These are phyloP conservation scores for Riparia riparia DNA, from an alignment of 2,113 vertebrate species.

Conservation along the genomic window DNA sequence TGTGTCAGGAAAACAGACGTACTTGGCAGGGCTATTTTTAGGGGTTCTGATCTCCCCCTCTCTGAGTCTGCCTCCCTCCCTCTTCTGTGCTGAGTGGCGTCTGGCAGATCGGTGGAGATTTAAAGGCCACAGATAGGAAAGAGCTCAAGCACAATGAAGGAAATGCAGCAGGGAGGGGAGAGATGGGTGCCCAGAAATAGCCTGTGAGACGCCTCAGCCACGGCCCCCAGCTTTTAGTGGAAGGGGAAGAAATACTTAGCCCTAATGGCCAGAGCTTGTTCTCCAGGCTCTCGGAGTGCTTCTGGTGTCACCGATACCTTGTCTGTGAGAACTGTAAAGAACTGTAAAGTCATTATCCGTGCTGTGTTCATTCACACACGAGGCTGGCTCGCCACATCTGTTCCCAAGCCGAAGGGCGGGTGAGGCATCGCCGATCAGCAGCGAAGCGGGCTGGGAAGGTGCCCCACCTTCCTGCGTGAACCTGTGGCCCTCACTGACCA, in stretches of 20 bases:
- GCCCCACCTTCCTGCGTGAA: not conserved
- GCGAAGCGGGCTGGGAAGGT: not conserved
- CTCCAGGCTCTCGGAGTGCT: not conserved
- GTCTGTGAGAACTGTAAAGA: not conserved
- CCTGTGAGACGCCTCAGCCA: not conserved
- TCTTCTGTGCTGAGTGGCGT: conserved; percentile 73
- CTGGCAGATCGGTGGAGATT: conserved; percentile 76
- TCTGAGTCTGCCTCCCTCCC: conserved; percentile 26
- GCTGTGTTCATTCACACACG: not conserved
- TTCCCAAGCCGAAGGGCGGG: not conserved
- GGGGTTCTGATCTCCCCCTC: conserved; percentile 64
- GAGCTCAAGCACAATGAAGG: conserved; percentile 67
- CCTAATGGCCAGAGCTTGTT: not conserved
- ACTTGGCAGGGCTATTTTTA: conserved; percentile 76
- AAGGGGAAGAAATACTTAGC: not conserved
- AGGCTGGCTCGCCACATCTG: not conserved
- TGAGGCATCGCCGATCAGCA: not conserved
- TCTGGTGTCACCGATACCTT: not conserved
- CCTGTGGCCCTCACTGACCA: not conserved
- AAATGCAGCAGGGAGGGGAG: conserved; percentile 49
- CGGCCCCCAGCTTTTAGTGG: not conserved
- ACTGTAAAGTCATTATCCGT: not conserved
- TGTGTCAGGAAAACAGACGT: conserved; percentile 77
- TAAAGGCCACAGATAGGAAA: conserved; percentile 74
- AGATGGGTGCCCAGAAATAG: conserved; percentile 67